Conservation (phyloP, 1,140 invertebrate species). For the Himalopsyche phryganea region DNA sequence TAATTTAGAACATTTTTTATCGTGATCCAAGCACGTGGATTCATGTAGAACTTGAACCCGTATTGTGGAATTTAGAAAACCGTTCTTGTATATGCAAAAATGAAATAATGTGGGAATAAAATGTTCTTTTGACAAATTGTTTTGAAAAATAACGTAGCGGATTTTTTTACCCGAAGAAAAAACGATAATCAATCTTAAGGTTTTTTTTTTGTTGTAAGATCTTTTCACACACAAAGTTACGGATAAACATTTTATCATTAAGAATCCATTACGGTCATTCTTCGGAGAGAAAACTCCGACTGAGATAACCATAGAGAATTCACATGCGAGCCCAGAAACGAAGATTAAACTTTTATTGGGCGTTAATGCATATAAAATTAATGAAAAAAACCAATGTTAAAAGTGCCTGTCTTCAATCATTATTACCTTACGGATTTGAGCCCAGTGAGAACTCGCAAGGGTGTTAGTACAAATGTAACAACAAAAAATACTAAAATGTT, state of each 20-base stretch:
- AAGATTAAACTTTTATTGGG: slow-evolving; percentile 27
- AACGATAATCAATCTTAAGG: too few species aligned
- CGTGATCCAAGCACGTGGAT: too few species aligned
- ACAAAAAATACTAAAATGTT: background rate
- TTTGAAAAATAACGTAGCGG: too few species aligned
- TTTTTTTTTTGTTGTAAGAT: background rate
- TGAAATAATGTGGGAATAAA: too few species aligned
- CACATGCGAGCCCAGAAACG: slow-evolving; percentile 15
- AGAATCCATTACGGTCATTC: slow-evolving; percentile 31
- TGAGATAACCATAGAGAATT: slow-evolving; percentile 24
- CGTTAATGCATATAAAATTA: slow-evolving; percentile 29
- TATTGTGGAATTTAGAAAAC: too few species aligned
- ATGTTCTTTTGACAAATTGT: too few species aligned
- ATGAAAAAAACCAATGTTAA: slow-evolving; percentile 7
- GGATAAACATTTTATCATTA: slow-evolving; percentile 28
- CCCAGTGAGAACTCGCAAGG: background rate
- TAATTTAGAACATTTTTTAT: too few species aligned
- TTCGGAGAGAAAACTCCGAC: slow-evolving; percentile 12
- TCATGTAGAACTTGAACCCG: too few species aligned
- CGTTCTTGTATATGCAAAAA: too few species aligned
- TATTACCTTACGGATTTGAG: background rate
- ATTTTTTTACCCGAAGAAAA: too few species aligned
- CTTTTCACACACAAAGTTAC: slow-evolving; percentile 14
- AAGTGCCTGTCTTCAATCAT: background rate
- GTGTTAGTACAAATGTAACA: background rate